A percentile compares a stretch with the other conserved stretches of the same genome.
Conservation (phyloP, 2,113 vertebrate genomes). For the Phaethon lepturus region DNA sequence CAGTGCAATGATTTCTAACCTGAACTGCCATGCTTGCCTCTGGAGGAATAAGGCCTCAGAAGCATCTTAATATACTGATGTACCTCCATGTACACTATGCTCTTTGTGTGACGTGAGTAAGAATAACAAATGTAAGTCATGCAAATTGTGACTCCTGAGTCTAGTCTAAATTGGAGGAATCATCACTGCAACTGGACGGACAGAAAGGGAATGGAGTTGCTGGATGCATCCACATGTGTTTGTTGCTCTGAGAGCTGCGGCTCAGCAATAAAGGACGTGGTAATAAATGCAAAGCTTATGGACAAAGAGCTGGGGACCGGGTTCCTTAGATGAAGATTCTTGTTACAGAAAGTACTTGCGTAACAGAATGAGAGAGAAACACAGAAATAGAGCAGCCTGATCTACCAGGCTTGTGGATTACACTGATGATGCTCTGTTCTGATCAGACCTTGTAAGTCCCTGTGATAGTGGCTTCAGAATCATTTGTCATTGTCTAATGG, state of each 20-base stretch:
- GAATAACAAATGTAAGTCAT: not conserved
- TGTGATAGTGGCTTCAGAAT: not conserved
- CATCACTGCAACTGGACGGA: not conserved
- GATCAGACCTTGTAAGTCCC: not conserved
- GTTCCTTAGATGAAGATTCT: not conserved
- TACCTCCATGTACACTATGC: not conserved
- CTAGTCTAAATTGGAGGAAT: not conserved
- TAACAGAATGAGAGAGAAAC: not conserved
- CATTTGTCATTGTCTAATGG: not conserved
- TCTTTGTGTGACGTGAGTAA: not conserved
- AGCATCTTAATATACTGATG: not conserved
- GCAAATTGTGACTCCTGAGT: not conserved
- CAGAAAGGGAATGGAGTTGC: not conserved
- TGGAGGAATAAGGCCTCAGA: not conserved
- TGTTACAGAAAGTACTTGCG: not conserved
- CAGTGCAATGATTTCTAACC: not conserved
- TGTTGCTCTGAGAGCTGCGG: not conserved
- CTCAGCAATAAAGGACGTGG: not conserved
- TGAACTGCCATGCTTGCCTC: not conserved
- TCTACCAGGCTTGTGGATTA: not conserved
- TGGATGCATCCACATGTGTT: not conserved
- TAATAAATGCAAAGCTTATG: not conserved
- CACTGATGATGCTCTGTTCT: not conserved
- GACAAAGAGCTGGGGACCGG: not conserved
- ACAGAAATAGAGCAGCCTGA: not conserved